Base-by-base conservation (phyloP, 2,888 invertebrate species). In the Hemistola chrysoprasaria region DNA sequence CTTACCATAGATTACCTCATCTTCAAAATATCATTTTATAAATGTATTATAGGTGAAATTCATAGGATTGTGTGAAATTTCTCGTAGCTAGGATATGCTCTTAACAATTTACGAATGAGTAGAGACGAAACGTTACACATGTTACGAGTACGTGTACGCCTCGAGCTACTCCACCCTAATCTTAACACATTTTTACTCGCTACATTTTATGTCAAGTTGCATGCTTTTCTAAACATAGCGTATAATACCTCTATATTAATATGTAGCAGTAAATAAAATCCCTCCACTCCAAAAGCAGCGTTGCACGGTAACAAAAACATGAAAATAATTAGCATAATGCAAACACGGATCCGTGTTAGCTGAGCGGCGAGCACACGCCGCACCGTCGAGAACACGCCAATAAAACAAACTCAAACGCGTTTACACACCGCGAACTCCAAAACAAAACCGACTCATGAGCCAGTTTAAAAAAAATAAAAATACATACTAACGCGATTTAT, bases 401-500 rank as follows among this genome's bases (percentile, higher is more conserved):
- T 46, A 54, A 54, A 54, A 53, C 42, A 39, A 52, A 49, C 38
- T 46, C 43, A 43, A 51, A 51, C 53, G 42, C 47, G 44, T 40
- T 47, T 43, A 43, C 34, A 43, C 28, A 46, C 41, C 41, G 44
- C 40, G 37, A 41, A 45, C 34, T 45, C 42, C 29, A 50, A 44
- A 47, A 58, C 53, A 50, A 51, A 54, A 57, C 35, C 34, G 39
- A 41, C 43, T 40, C 41, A 34, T 40, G 43, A 41, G 24, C 10
- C 37, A 47, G 43, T 40, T 48, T 49, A 44, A 35, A 35, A 44
- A 40, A 53, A 52, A 58, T 50, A 50, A 40, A 51, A 46, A 45
- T 28, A 52, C 28, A 50, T 49, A 50, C 45, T 53, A 52, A 57
- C 56, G 47, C 50, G 49, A 57, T 59, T 59, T 56, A 55, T 47